Percentiles rank a stretch among this genome's conserved stretches.
Evolutionary conservation across 2,888 invertebrate genomes (phyloP).

Genomic region (Lucinisca nassula): DNA sequence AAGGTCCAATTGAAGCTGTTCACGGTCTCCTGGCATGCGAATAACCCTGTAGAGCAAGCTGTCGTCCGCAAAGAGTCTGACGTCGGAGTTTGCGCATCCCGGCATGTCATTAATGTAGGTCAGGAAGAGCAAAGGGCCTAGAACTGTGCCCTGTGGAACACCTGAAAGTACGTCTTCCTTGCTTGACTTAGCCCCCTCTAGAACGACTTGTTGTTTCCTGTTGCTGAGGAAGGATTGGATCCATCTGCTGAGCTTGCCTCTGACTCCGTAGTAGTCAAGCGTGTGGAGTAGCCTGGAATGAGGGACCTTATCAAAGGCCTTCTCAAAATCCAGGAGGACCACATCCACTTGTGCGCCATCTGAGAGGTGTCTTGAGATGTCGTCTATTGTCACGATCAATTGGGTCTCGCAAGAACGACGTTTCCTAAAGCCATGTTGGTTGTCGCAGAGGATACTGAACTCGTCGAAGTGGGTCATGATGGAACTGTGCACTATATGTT

Average conservation of each 20-base stretch:
- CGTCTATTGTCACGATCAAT: slow-evolving; percentile 3
- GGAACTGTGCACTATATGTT: neutral
- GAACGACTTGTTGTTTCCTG: neutral
- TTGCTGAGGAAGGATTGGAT: slow-evolving; percentile 28
- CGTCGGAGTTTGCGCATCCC: slow-evolving; percentile 83
- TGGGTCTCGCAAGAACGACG: neutral
- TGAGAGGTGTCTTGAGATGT: neutral
- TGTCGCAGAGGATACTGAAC: neutral
- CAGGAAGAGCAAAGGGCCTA: slow-evolving; percentile 33
- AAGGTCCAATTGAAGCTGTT: slow-evolving; percentile 23
- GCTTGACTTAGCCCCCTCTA: neutral
- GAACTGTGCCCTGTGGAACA: slow-evolving; percentile 41
- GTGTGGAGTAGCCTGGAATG: slow-evolving; percentile 24
- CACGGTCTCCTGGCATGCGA: slow-evolving; percentile 4
- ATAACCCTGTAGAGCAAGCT: slow-evolving; percentile 38
- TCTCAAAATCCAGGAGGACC: slow-evolving; percentile 12
- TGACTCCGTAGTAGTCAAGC: slow-evolving; percentile 22
- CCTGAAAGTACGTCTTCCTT: slow-evolving; percentile 14
- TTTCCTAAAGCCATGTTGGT: neutral
- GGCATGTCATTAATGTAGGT: slow-evolving; percentile 43
- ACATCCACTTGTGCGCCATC: slow-evolving; percentile 3
- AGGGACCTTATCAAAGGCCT: slow-evolving; percentile 41
- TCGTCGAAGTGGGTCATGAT: neutral
- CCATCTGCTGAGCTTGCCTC: slow-evolving; percentile 1
- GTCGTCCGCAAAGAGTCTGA: slow-evolving; percentile 45